Conservation (phyloP, 2,113 vertebrate genomes). For the Odobenus rosmarus region DNA sequence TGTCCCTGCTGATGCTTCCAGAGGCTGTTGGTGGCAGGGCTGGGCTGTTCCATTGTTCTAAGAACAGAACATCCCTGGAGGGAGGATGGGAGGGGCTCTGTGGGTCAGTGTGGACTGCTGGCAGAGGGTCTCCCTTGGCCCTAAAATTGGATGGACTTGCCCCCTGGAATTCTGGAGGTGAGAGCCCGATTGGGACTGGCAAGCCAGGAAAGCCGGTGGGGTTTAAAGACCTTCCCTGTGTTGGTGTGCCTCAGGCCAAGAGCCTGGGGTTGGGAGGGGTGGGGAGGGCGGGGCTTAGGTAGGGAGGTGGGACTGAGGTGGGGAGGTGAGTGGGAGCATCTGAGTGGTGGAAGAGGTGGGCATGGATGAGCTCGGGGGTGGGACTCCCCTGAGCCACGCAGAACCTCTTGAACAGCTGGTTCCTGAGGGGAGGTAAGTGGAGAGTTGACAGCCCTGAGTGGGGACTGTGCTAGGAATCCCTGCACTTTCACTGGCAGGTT, state of each 20-base stretch:
- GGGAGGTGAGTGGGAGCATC: background rate
- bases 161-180: background rate
- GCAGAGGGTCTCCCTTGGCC: background rate
- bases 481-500: background rate
- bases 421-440: background rate
- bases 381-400: background rate
- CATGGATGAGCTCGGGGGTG: background rate
- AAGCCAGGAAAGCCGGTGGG: background rate
- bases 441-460: background rate
- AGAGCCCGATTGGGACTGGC: background rate
- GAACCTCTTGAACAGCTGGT: background rate
- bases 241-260: background rate
- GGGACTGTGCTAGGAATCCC: background rate
- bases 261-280: background rate
- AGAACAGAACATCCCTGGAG: background rate
- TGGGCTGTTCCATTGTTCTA: background rate
- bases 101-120: background rate
- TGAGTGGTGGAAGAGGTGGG: background rate
- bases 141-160: background rate
- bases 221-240: background rate
- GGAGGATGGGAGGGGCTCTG: background rate
- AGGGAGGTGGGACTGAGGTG: background rate
- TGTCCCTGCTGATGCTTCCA: background rate
- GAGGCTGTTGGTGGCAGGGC: background rate
- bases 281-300: background rate